Evolutionary conservation across 2,888 invertebrate genomes (phyloP).

Genomic region (Camponotus fellah): DNA sequence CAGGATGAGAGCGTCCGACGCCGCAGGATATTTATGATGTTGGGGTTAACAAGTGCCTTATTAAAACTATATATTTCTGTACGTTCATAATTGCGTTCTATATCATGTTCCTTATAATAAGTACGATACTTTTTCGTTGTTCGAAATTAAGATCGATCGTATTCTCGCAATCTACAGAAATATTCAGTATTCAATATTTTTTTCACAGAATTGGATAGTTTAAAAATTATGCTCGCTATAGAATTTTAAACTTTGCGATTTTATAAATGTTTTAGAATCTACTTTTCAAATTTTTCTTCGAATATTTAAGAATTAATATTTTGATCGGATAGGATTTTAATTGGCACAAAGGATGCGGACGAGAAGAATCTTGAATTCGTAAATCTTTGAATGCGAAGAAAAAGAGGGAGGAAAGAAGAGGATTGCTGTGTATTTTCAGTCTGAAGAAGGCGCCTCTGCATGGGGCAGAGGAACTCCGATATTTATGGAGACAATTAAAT

Average conservation of each 20-base stretch:
- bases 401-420: background rate
- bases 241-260: background rate
- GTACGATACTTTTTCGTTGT: background rate
- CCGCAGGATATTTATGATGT: conserved; percentile 63
- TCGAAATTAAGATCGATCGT: background rate
- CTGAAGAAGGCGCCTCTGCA: conserved; percentile 32
- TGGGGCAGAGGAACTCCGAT: conserved; percentile 67
- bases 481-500: conserved; percentile 84
- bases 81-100: background rate
- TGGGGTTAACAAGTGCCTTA: conserved; percentile 34
- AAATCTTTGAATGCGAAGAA: background rate
- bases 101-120: background rate
- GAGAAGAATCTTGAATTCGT: background rate
- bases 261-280: background rate
- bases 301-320: background rate
- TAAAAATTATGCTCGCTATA: background rate
- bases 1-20: conserved; percentile 46
- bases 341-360: background rate
- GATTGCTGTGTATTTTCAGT: conserved; percentile 58
- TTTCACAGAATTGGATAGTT: conserved; percentile 5
- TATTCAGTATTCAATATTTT: background rate
- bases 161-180: background rate
- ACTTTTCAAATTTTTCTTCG: background rate
- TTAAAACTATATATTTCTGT: conserved; percentile 11
- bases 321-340: background rate